A percentile compares a stretch with the other conserved stretches of the same genome.
Conservation (phyloP, 2,888 invertebrate species). For the Trachelus troglodyta region DNA sequence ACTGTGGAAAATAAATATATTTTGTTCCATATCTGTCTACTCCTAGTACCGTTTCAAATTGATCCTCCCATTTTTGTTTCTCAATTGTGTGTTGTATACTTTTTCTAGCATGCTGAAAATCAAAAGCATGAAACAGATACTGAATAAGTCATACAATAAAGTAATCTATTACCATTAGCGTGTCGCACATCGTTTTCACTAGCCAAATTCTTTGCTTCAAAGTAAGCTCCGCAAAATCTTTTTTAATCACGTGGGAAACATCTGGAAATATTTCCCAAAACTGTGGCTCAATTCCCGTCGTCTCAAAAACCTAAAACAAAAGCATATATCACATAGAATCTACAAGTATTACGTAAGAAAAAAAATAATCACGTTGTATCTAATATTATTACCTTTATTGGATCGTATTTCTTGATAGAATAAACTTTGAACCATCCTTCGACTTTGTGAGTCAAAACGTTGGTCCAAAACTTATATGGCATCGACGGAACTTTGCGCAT, state of each 20-base stretch:
- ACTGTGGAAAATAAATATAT: constrained; percentile 71
- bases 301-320: constrained; percentile 65
- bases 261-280: constrained; percentile 70
- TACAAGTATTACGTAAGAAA: neutral
- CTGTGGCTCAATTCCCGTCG: constrained; percentile 69
- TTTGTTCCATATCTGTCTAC: constrained; percentile 67
- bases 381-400: neutral
- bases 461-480: constrained; percentile 72
- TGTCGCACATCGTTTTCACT: constrained; percentile 71
- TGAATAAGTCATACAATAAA: neutral
- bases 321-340: neutral
- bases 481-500: constrained; percentile 68
- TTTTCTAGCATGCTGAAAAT: constrained; percentile 68
- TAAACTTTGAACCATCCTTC: constrained; percentile 68
- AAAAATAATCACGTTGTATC: neutral
- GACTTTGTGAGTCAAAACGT: constrained; percentile 66
- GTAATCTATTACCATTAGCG: constrained; percentile 49
- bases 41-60: constrained; percentile 67
- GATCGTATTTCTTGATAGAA: constrained; percentile 3
- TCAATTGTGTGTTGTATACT: constrained; percentile 68
- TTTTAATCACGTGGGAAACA: constrained; percentile 66
- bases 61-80: constrained; percentile 65
- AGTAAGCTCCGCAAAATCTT: constrained; percentile 68
- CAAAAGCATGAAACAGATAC: constrained; percentile 8
- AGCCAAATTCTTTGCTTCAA: constrained; percentile 70